Conservation (phyloP, 2,888 invertebrate genomes). For the Lasioglossum figueresi region DNA sequence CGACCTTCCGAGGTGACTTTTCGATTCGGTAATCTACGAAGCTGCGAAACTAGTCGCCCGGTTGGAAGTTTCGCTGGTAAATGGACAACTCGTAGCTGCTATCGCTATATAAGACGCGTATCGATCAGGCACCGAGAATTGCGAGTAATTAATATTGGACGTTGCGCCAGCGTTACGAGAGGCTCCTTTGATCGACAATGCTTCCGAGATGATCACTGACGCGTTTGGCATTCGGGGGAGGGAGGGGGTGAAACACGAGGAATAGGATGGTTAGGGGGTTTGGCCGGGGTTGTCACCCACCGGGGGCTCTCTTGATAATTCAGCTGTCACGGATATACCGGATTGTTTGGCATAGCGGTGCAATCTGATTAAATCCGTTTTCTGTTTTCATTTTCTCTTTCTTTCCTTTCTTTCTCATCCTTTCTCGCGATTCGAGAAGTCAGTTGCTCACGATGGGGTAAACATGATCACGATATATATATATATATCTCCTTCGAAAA, state of each 20-base stretch:
- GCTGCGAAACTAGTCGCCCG: not conserved
- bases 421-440: constrained; percentile 32
- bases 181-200: constrained; percentile 77
- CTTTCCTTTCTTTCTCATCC: constrained; percentile 26
- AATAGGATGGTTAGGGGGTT: constrained; percentile 77
- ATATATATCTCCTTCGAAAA: not conserved
- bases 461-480: constrained; percentile 10
- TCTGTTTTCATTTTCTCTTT: constrained; percentile 15
- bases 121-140: not conserved
- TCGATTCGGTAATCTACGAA: not conserved
- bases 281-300: constrained; percentile 77
- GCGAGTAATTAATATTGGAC: constrained; percentile 40
- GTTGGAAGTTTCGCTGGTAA: not conserved
- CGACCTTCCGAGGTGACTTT: not conserved
- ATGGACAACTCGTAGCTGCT: not conserved
- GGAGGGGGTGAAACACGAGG: constrained; percentile 83
- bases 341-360: constrained; percentile 56
- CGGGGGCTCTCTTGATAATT: constrained; percentile 75
- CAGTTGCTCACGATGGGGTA: constrained; percentile 68
- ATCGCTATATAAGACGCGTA: not conserved
- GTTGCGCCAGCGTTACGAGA: constrained; percentile 13
- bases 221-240: constrained; percentile 83
- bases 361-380: constrained; percentile 64
- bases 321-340: constrained; percentile 69
- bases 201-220: constrained; percentile 78